These are phyloP conservation scores for Poeciliopsis gracilis DNA, from an alignment of 2,797 vertebrate species.

Conservation along the genomic window DNA sequence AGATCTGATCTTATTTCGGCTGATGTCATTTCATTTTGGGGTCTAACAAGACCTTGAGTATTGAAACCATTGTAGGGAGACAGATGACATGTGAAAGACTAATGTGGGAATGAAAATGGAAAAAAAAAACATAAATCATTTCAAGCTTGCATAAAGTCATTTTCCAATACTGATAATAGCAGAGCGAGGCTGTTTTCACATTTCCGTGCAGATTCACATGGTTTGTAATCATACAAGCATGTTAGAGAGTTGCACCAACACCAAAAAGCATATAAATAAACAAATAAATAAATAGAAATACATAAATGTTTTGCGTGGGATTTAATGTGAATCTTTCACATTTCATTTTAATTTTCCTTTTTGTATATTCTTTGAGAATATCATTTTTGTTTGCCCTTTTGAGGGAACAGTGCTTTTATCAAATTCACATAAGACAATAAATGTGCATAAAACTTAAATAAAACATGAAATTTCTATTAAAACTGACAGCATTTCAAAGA, in stretches of 20 bases:
- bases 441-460: not conserved
- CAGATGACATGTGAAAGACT: not conserved
- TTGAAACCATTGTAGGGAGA: not conserved
- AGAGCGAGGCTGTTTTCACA: not conserved
- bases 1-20: conserved; percentile 8
- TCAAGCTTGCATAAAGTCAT: not conserved
- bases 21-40: not conserved
- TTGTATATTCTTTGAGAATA: conserved; percentile 47
- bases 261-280: not conserved
- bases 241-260: not conserved
- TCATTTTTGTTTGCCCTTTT: conserved; percentile 68
- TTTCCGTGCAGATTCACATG: conserved; percentile 16
- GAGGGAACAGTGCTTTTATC: conserved; percentile 71
- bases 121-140: not conserved
- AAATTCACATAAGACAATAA: not conserved
- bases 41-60: not conserved
- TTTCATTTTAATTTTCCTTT: conserved; percentile 30
- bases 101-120: not conserved
- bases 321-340: not conserved
- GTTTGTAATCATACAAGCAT: conserved; percentile 5
- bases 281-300: not conserved
- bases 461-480: not conserved
- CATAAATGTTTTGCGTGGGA: conserved; percentile 1
- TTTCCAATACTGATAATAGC: conserved; percentile 7
- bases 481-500: not conserved